Evolutionary conservation across 2,113 vertebrate genomes (phyloP).

Genomic region (Prietella phreatophila): DNA sequence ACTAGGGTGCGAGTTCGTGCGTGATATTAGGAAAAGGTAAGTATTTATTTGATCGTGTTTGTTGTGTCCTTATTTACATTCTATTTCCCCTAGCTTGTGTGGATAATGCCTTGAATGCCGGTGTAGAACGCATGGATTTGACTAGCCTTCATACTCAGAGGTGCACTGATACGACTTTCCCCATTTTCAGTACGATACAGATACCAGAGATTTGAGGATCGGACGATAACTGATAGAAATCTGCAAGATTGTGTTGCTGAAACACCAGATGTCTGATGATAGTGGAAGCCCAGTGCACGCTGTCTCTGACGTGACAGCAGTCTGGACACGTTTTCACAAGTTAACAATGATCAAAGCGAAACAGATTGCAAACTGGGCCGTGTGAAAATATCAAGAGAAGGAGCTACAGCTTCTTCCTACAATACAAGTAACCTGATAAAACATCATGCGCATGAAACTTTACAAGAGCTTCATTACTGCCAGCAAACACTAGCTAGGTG

Average conservation of each 20-base stretch:
- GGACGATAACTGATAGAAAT: neutral
- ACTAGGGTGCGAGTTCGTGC: constrained; percentile 25
- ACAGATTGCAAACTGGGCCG: neutral
- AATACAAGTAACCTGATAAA: neutral
- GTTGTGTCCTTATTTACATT: neutral
- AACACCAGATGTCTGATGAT: neutral
- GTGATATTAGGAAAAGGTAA: constrained; percentile 42
- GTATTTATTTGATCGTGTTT: neutral
- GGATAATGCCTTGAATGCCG: neutral
- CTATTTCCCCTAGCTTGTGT: neutral
- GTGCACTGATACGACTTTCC: neutral
- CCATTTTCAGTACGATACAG: neutral
- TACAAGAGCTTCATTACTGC: neutral
- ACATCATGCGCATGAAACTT: neutral
- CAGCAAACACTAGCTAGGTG: neutral
- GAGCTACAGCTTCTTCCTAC: neutral
- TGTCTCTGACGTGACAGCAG: too few species aligned
- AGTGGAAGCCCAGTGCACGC: neutral
- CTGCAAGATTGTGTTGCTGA: neutral
- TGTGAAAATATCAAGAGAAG: neutral
- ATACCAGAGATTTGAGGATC: neutral
- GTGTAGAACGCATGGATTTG: neutral
- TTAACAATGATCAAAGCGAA: neutral
- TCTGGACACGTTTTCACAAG: neutral
- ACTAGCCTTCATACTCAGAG: neutral